A percentile compares a stretch with the other conserved stretches of the same genome.
phyloP scores from a whole-genome alignment of 2,113 vertebrate genomes.

The Arenaria interpres region DNA sequence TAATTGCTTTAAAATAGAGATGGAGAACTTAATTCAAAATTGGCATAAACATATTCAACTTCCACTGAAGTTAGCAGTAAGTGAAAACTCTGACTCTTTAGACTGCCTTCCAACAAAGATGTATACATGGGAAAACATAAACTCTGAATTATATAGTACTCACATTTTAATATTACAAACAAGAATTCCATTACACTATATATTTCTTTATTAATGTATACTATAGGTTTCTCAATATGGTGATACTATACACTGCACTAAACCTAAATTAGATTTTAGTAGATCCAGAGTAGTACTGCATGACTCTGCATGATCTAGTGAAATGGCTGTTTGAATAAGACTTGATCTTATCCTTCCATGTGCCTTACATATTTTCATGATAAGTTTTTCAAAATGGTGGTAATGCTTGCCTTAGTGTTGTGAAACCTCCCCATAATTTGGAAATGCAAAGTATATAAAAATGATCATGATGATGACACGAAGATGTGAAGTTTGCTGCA shows the following conservation, averaged over 20 bases:
- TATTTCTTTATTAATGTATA: not conserved
- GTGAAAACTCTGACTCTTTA: not conserved
- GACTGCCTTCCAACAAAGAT: not conserved
- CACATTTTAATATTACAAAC: not conserved
- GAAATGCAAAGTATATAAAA: not conserved
- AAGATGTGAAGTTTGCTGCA: not conserved
- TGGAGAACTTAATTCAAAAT: slow-evolving; percentile 30
- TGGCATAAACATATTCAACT: not conserved
- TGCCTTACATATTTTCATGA: not conserved
- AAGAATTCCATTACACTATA: not conserved
- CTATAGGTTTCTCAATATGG: not conserved
- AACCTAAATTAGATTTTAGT: not conserved
- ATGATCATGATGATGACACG: not conserved
- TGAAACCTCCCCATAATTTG: not conserved
- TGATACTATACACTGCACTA: not conserved
- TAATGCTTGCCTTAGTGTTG: not conserved
- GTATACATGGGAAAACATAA: not conserved
- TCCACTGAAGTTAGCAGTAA: not conserved
- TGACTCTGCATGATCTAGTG: not conserved
- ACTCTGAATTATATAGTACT: not conserved
- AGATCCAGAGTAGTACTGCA: not conserved
- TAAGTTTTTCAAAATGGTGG: not conserved
- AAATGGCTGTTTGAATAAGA: not conserved
- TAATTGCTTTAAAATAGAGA: slow-evolving; percentile 24
- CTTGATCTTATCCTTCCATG: not conserved